Percentiles rank a stretch among this genome's conserved stretches.
Conservation (phyloP, 2,888 invertebrate genomes). For the Campoplex nolae region DNA sequence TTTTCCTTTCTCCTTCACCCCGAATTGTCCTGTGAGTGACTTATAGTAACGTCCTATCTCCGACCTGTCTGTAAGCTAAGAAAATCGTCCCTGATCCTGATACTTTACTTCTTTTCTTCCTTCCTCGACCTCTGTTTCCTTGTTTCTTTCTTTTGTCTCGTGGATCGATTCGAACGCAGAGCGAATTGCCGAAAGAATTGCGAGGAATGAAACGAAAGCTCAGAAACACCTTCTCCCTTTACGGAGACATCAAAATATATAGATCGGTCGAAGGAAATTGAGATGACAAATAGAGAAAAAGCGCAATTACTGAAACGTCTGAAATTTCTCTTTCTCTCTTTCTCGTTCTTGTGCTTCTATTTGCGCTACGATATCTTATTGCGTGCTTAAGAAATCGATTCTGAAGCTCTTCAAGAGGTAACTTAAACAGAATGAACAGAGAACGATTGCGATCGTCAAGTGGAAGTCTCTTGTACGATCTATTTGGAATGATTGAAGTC, state of each 20-base stretch:
- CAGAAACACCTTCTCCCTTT: not conserved
- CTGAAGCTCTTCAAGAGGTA: not conserved
- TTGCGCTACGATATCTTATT: conserved; percentile 37
- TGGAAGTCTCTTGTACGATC: conserved; percentile 24
- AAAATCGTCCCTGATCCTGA: conserved; percentile 46
- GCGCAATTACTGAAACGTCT: conserved; percentile 42
- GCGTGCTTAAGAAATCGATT: conserved; percentile 50
- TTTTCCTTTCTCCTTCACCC: not conserved
- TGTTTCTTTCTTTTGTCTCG: conserved; percentile 4
- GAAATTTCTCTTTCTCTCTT: not conserved
- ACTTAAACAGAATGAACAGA: not conserved
- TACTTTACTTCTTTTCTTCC: conserved; percentile 9
- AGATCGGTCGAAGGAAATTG: conserved; percentile 5
- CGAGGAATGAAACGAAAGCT: conserved; percentile 16
- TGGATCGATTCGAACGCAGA: conserved; percentile 4
- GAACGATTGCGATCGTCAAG: conserved; percentile 14
- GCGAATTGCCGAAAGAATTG: conserved; percentile 49
- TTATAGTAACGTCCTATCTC: conserved; percentile 39
- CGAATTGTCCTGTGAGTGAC: conserved; percentile 43
- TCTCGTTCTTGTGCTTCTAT: not conserved
- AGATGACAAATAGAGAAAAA: conserved; percentile 23
- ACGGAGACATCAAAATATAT: conserved; percentile 1
- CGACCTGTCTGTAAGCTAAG: conserved; percentile 16
- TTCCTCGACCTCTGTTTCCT: not conserved
- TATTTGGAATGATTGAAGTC: conserved; percentile 36